phyloP scores from a whole-genome alignment of 2,113 vertebrate genomes.

The Spheniscus mendiculus region DNA sequence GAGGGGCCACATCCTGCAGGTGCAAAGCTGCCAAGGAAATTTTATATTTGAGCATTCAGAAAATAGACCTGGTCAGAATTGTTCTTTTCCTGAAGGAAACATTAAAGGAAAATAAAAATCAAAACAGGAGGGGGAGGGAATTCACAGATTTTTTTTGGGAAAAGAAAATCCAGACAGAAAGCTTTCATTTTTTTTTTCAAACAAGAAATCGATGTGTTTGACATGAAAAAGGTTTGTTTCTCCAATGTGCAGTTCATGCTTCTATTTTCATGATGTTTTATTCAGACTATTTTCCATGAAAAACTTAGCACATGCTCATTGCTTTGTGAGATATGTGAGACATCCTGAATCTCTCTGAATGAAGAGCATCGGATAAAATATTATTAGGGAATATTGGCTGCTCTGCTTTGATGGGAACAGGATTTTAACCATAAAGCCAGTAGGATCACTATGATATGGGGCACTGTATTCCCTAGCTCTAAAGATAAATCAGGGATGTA shows the following conservation, averaged over 20 bases:
- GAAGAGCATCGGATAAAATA: not conserved
- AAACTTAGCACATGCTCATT: not conserved
- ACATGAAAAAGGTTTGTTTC: not conserved
- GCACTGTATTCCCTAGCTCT: not conserved
- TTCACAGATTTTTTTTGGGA: rapidly evolving
- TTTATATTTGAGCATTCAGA: not conserved
- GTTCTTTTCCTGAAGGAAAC: not conserved
- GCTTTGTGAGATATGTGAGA: not conserved
- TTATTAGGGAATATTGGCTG: not conserved
- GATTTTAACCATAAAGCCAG: not conserved
- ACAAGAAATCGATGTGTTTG: not conserved
- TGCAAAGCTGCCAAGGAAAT: not conserved
- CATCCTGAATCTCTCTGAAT: not conserved
- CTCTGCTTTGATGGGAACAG: not conserved
- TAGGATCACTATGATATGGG: no score
- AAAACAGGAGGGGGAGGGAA: not conserved
- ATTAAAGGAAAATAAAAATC: not conserved
- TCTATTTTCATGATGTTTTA: not conserved
- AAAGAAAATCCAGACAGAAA: not conserved
- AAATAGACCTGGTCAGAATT: not conserved
- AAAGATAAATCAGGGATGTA: not conserved
- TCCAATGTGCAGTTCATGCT: not conserved
- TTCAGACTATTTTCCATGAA: not conserved
- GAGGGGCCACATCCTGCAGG: not conserved
- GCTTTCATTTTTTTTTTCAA: not conserved